Conservation (phyloP, 2,888 invertebrate species). For the Panopea generosa region DNA sequence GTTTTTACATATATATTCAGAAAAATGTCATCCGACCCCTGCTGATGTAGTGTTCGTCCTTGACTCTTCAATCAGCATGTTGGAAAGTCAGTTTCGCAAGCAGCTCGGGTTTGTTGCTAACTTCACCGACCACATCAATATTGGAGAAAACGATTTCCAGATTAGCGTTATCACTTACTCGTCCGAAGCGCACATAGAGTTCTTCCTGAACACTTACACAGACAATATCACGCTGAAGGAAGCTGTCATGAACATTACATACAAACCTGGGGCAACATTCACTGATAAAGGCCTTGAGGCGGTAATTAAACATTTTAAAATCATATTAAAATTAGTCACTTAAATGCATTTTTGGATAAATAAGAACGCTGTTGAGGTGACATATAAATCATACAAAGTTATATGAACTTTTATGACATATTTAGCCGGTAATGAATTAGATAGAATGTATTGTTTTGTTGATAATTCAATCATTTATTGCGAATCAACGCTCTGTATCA, state of each 20-base stretch:
- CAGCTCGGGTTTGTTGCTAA: slow-evolving; percentile 28
- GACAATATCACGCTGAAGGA: slow-evolving; percentile 9
- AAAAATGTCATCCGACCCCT: slow-evolving; percentile 31
- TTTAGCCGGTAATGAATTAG: too few relatives aligned
- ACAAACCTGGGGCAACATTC: too few relatives aligned
- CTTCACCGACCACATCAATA: slow-evolving; percentile 15
- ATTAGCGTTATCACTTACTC: slow-evolving; percentile 31
- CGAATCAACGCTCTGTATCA: too few relatives aligned
- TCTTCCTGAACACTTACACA: slow-evolving; percentile 18
- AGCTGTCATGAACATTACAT: slow-evolving; percentile 15
- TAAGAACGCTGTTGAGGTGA: too few relatives aligned
- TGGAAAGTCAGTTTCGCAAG: slow-evolving; percentile 20
- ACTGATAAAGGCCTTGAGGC: slow-evolving; percentile 19
- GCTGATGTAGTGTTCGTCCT: slow-evolving; percentile 42
- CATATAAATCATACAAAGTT: too few relatives aligned
- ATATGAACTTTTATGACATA: too few relatives aligned
- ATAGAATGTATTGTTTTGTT: too few relatives aligned
- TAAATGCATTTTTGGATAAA: too few relatives aligned
- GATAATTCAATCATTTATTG: too few relatives aligned
- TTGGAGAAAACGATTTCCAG: slow-evolving; percentile 27
- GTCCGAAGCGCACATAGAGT: slow-evolving; percentile 18
- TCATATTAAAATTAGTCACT: too few relatives aligned
- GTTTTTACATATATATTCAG: too few relatives aligned
- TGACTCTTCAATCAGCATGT: slow-evolving; percentile 46
- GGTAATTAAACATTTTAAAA: too few relatives aligned